Evolutionary conservation across 2,797 vertebrate genomes (phyloP), one percentile per base, ranked within the genome.

Genomic region (Myoxocephalus aenaeus): DNA sequence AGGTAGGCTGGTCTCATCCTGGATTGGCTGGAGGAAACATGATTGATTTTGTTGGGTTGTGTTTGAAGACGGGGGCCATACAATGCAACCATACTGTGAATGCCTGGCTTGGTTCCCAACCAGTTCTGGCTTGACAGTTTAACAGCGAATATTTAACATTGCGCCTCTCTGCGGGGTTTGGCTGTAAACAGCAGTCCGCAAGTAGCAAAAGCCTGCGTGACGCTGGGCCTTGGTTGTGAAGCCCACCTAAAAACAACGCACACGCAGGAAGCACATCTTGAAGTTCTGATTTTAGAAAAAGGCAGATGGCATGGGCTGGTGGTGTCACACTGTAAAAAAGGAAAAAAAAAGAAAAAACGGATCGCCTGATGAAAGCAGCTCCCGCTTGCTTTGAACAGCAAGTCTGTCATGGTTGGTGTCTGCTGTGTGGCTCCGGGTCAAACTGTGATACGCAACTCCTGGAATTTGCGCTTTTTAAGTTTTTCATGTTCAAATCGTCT

Each of bases 281-380:
- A 92, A 92, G 91, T 92, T 91, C 36, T 83, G 79, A 72, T 93
- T 91, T 93, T 91, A 90, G 92, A 93, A 92, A 84, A 90, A 95
- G 93, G 94, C 95, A 96, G 94, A 95, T 94, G 94, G 94, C 94
- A 92, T 87, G 90, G 90, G 90, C 91, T 94, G 89, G 86, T 92
- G 88, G 90, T 94, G 94, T 88, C 89, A 85, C 86, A 80, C 87
- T 88, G 88, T 86, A 87, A 75, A 75, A 74, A 77, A 78, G 67
- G 34, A 56, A 77, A 75, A 70, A 76, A 80, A 73, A 42, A 18
- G 4, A 15, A 80, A 89, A 11, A 87, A 81, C 87, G 93, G 91
- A 94, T 93, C 85, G 90, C 83, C 83, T 92, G 94, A 95, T 95
- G 94, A 95, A 96, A 95, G 94, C 81, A 68, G 80, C 89, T 92